Conservation (phyloP, 2,797 vertebrate genomes). For the Sebastes diaconus region DNA sequence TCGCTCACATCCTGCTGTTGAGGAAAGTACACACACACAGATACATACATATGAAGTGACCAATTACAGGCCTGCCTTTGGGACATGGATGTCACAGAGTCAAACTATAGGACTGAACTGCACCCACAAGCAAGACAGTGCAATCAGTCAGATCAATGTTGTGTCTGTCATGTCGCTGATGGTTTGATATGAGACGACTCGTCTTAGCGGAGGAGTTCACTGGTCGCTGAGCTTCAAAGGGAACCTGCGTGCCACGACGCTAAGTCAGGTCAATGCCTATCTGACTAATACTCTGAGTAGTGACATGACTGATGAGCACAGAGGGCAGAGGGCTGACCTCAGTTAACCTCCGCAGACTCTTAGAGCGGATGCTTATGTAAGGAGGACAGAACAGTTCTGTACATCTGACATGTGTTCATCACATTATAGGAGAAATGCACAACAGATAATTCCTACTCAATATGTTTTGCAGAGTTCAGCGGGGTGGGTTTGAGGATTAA, state of each 20-base stretch:
- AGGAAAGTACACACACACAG: constrained; percentile 16
- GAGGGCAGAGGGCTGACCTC: constrained; percentile 34
- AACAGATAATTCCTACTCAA: constrained; percentile 30
- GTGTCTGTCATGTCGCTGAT: constrained; percentile 21
- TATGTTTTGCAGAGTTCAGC: constrained; percentile 35
- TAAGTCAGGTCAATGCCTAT: constrained; percentile 65
- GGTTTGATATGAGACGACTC: background rate
- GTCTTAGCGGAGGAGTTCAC: constrained; percentile 2
- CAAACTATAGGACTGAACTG: constrained; percentile 20
- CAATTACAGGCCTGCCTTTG: background rate
- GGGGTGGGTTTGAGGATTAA: constrained; percentile 43
- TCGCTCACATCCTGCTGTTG: constrained; percentile 98
- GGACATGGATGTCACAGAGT: background rate
- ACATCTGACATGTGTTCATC: background rate
- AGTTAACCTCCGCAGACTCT: constrained; percentile 32
- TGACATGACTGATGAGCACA: constrained; percentile 60
- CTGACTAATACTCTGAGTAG: constrained; percentile 34
- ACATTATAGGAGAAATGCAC: constrained; percentile 26
- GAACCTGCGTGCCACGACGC: background rate
- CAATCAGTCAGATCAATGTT: constrained; percentile 29
- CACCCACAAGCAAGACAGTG: constrained; percentile 11
- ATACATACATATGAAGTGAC: background rate
- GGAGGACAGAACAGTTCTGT: background rate
- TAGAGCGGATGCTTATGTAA: constrained; percentile 15
- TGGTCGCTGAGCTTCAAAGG: constrained; percentile 42